Conservation (phyloP, 2,888 invertebrate genomes). For the Omphaloscelis lunosa region DNA sequence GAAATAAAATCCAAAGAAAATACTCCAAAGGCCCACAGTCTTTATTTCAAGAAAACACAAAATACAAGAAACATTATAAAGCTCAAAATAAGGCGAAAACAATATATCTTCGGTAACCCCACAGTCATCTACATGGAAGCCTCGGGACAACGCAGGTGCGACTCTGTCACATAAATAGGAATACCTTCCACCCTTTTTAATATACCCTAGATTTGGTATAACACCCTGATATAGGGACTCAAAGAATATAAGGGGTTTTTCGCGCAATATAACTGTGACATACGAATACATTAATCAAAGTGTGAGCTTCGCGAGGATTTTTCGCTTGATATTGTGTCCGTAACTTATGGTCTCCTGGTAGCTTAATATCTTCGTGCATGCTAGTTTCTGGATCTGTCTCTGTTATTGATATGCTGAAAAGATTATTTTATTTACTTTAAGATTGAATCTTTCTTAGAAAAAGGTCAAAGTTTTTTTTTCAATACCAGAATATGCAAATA, state of each 20-base stretch:
- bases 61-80: constrained; percentile 57
- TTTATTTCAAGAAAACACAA: constrained; percentile 53
- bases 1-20: neutral
- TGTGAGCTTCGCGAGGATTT: constrained; percentile 75
- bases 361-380: constrained; percentile 70
- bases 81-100: constrained; percentile 62
- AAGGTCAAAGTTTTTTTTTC: neutral
- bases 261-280: constrained; percentile 88
- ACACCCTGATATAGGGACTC: constrained; percentile 83
- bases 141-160: constrained; percentile 79
- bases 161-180: constrained; percentile 82
- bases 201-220: constrained; percentile 89
- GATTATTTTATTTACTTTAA: constrained; percentile 22
- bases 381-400: constrained; percentile 65
- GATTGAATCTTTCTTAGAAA: constrained; percentile 12
- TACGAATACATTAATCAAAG: constrained; percentile 89
- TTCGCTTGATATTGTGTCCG: constrained; percentile 83
- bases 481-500: too few species aligned
- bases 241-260: constrained; percentile 79
- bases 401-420: constrained; percentile 49
- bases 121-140: constrained; percentile 65
- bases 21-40: neutral
- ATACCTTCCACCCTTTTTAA: constrained; percentile 85
- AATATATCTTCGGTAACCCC: constrained; percentile 66
- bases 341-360: constrained; percentile 84